Evolutionary conservation across 2,888 invertebrate species (phyloP).

Genomic region (Drosophila mettleri): DNA sequence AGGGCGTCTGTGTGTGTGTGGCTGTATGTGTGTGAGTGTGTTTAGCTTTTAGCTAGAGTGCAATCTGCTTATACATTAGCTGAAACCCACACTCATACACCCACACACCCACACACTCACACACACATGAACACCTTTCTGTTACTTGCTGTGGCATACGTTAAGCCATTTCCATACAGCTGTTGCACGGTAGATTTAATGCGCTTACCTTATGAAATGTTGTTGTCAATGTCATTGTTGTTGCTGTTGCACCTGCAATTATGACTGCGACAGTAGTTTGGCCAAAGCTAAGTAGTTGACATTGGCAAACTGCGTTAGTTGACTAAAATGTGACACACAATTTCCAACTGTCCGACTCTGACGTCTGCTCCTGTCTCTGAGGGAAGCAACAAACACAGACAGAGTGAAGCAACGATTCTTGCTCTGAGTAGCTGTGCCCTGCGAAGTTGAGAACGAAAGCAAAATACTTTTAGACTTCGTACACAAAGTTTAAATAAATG

Average conservation of each 20-base stretch:
- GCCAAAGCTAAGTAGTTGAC: conserved; percentile 33
- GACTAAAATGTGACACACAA: not conserved
- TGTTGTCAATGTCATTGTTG: not conserved
- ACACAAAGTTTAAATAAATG: not conserved
- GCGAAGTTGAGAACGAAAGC: not conserved
- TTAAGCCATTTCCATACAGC: conserved; percentile 44
- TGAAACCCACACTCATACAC: conserved; percentile 2
- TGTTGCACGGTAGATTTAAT: conserved; percentile 65
- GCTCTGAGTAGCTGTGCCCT: too few species aligned
- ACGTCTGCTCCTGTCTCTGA: too few species aligned
- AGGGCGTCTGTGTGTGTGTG: not conserved
- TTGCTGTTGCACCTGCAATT: conserved; percentile 23
- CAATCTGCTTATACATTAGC: conserved; percentile 20
- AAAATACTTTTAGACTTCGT: not conserved
- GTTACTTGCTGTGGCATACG: conserved; percentile 15
- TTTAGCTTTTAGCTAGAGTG: conserved; percentile 28
- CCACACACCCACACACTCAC: not conserved
- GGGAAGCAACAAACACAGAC: not conserved
- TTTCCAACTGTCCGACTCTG: not conserved
- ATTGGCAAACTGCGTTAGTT: conserved; percentile 17
- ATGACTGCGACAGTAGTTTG: conserved; percentile 32
- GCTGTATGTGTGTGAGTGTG: not conserved
- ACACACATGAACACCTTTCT: not conserved
- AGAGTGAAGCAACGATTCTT: not conserved
- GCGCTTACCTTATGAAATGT: conserved; percentile 34